phyloP scores from a whole-genome alignment of 1,140 invertebrate species.

The Steinernema feltiae region DNA sequence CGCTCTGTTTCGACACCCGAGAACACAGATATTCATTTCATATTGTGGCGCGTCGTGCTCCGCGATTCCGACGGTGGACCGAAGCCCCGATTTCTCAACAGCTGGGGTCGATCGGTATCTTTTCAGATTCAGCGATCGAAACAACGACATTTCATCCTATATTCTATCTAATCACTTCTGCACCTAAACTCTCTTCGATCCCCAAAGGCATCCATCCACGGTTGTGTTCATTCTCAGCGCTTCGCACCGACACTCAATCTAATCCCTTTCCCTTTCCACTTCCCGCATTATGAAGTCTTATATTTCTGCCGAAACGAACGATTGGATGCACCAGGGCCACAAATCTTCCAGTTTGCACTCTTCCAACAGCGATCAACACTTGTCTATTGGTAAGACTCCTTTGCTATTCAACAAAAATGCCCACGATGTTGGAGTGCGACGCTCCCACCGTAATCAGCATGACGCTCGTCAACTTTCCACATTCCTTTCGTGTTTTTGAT shows the following conservation, averaged over 20 bases:
- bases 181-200: background rate
- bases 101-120: background rate
- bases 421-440: too few relatives aligned
- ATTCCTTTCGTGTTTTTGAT: slow-evolving; percentile 2
- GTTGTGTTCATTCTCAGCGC: too few relatives aligned
- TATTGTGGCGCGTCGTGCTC: background rate
- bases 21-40: background rate
- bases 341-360: slow-evolving; percentile 2
- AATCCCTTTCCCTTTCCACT: too few relatives aligned
- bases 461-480: background rate
- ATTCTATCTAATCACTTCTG: background rate
- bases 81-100: background rate
- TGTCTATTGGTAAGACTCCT: background rate
- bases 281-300: background rate
- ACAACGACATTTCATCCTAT: slow-evolving; percentile 2
- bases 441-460: background rate
- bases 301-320: background rate
- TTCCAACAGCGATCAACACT: slow-evolving; percentile 4
- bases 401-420: too few relatives aligned
- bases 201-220: background rate
- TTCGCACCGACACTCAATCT: too few relatives aligned
- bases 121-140: slow-evolving; percentile 15
- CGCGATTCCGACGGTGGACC: background rate
- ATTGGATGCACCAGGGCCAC: slow-evolving; percentile 11
- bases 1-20: background rate